Base-by-base conservation (phyloP, 2,888 invertebrate species). In the Drosophila nr. perissopoda region DNA sequence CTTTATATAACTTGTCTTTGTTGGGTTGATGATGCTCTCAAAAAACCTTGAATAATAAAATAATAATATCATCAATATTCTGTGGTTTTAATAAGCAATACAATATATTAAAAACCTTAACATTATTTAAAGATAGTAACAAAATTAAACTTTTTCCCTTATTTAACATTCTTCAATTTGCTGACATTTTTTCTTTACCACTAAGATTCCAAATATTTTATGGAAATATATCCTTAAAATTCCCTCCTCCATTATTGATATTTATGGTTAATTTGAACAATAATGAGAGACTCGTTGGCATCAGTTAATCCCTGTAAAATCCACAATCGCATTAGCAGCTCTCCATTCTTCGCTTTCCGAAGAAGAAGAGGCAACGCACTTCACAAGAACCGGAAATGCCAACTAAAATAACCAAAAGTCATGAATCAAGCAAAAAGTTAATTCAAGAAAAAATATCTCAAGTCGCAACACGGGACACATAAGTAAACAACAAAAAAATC, bases 381-480 rank as follows among this genome's bases (percentile, higher is more conserved):
- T 18, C n/a, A n/a, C n/a, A n/a, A n/a, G 11, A 52, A 66, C 90
- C 90, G 90, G 87, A 88, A 85, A 82, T 57, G 48, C 49, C 54
- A 69, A 81, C 74, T 77, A 73, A 82, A 82, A 83, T 83, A 78
- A 78, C 60, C 72, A 86, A 87, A 91, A 91, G 92, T 91, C 92
- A 91, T 81, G 90, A 86, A 91, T 86, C 82, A 87, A 90, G 77
- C 83, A 82, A 88, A 82, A 92, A 92, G 92, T 92, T 91, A 91
- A 92, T 91, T 91, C 89, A 81, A 72, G 58, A 88, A 81, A 84
- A 79, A 57, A 64, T 63, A 58, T 34, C 53, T 57, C 16, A 63
- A 73, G 42, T 49, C 33, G 36, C 36, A 62, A 61, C 68, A 69
- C 65, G 51, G 72, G 65, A 57, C 83, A 81, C 62, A 74, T 74